Percentiles rank a stretch among this genome's conserved stretches.
Evolutionary conservation across 2,113 vertebrate species (phyloP).

Genomic region (Aspidoscelis tigris): DNA sequence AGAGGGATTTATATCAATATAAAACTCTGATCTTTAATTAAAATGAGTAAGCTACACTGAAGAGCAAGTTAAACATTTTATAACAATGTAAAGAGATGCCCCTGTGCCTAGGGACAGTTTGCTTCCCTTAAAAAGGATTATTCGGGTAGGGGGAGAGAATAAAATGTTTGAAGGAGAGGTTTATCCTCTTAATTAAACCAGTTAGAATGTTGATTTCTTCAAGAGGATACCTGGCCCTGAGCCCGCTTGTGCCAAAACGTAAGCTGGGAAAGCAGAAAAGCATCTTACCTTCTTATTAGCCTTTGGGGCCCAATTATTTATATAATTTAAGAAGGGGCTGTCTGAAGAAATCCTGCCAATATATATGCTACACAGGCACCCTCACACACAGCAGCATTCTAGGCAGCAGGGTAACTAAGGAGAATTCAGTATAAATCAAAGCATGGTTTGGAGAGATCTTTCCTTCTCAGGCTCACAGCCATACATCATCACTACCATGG

Average conservation of each 20-base stretch:
- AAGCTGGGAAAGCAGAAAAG: too few species aligned
- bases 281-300: too few species aligned
- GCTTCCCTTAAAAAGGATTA: constrained; percentile 44
- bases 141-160: constrained; percentile 9
- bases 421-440: too few species aligned
- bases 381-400: too few species aligned
- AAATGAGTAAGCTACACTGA: constrained; percentile 58
- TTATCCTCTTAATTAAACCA: not conserved
- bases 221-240: not conserved
- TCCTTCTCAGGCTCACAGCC: too few species aligned
- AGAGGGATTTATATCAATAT: constrained; percentile 53
- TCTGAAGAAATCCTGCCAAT: too few species aligned
- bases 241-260: not conserved
- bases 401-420: too few species aligned
- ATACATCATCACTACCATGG: too few species aligned
- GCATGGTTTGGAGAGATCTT: too few species aligned
- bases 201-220: not conserved
- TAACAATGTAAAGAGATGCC: constrained; percentile 12
- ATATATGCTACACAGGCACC: too few species aligned
- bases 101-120: constrained; percentile 40
- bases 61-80: constrained; percentile 46
- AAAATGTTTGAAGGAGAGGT: not conserved
- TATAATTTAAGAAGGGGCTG: too few species aligned
- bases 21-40: constrained; percentile 43
- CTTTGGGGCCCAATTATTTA: too few species aligned